Evolutionary conservation across 1,140 invertebrate genomes (phyloP).

Genomic region (Sycobia sp.): DNA sequence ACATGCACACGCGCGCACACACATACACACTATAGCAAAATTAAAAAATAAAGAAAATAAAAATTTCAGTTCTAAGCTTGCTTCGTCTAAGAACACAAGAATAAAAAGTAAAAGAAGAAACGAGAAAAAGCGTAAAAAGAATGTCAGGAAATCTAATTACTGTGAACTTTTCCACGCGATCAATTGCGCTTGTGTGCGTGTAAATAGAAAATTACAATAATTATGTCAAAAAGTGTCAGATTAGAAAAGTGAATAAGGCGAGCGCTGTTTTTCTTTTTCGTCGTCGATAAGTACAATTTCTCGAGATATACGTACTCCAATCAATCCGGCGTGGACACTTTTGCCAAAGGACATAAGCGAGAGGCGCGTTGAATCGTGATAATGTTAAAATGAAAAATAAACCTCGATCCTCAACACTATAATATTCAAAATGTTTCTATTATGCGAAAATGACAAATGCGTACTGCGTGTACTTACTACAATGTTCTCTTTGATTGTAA

Average conservation of each 20-base stretch:
- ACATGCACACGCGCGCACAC: too few species aligned
- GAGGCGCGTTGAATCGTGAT: constrained; percentile 17
- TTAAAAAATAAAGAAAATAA: too few species aligned
- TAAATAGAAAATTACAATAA: too few species aligned
- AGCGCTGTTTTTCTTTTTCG: constrained; percentile 13
- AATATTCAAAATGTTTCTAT: constrained; percentile 22
- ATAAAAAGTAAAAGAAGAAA: constrained; percentile 13
- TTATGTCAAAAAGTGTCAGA: too few species aligned
- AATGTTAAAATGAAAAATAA: constrained; percentile 5
- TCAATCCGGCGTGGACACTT: constrained; percentile 12
- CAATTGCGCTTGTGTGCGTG: constrained; percentile 1
- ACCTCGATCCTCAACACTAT: constrained; percentile 10
- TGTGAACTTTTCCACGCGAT: constrained; percentile 15
- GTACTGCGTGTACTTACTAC: constrained; percentile 36
- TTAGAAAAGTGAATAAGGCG: too few species aligned
- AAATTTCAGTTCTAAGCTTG: too few species aligned
- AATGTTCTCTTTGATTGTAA: constrained; percentile 37
- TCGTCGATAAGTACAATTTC: constrained; percentile 25
- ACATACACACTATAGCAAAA: constrained; percentile 7
- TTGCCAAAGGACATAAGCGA: constrained; percentile 12
- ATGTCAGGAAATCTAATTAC: too few species aligned
- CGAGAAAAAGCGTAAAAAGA: background rate
- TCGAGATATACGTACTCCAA: constrained; percentile 26
- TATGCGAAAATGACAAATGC: constrained; percentile 25
- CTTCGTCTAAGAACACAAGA: constrained; percentile 5